Evolutionary conservation across 2,797 vertebrate genomes (phyloP).

Genomic region (Lacerta agilis): DNA sequence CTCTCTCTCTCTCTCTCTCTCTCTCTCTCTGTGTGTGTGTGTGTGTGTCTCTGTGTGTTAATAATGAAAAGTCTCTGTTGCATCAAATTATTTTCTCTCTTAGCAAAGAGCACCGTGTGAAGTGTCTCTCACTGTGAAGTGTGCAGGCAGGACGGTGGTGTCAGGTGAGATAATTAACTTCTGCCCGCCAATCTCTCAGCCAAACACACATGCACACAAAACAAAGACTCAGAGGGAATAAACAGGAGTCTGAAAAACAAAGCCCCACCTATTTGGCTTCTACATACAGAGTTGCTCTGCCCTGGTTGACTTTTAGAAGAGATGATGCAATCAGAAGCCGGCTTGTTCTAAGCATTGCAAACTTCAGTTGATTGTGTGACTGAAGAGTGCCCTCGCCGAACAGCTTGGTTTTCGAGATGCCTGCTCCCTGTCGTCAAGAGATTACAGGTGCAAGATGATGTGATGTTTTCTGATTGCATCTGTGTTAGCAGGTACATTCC

Average conservation of each 20-base stretch:
- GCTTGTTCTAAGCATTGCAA: not conserved
- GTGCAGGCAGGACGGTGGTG: not conserved
- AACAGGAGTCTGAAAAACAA: not conserved
- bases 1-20: no score
- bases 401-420: not conserved
- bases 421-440: not conserved
- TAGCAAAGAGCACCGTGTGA: not conserved
- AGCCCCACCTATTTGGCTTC: not conserved
- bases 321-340: not conserved
- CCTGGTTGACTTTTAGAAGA: not conserved
- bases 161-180: slow-evolving; percentile 4
- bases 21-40: no score
- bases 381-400: not conserved
- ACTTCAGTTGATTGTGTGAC: not conserved
- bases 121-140: not conserved
- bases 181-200: not conserved
- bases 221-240: not conserved
- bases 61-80: not conserved
- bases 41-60: no score
- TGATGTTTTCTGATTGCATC: not conserved
- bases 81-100: not conserved
- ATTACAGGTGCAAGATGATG: slow-evolving; percentile 4
- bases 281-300: not conserved
- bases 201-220: not conserved
- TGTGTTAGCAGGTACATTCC: not conserved